Evolutionary conservation across 1,140 invertebrate genomes (phyloP), one percentile per base, ranked within the genome.

Genomic region (Cataglyphis hispanica): DNA sequence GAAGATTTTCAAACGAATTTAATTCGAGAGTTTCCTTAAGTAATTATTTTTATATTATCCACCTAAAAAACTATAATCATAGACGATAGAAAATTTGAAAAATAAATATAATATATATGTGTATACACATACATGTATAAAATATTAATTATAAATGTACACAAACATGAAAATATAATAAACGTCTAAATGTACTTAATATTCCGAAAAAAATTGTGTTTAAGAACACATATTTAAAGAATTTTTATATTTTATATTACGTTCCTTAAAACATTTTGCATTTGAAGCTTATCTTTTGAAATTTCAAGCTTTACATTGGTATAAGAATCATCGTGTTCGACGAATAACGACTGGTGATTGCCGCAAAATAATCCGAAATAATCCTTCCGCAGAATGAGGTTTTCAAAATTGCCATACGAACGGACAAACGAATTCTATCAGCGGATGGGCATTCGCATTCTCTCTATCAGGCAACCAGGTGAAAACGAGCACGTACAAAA

Each of bases 401-500:
- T 78, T 43, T 69, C n/a, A 19, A 25, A 69, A 46, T 27, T 37
- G 34, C 34, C 34, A 25, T 80, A 27, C 40, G 27, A 81, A 72
- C 81, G 72, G 74, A 56, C 46, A 37, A 50, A 67, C 64, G 70
- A 70, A 66, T 69, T 56, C 19, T 58, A 67, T 43, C 72, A 53
- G 60, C 53, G 61, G 61, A 16, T 37, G 37, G 11, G 69, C 76
- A 16, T 50, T 53, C 56, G 67, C 74, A 64, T 87, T 80, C 25
- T 60, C 43, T 56, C 53, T 83, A 72, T 43, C 69, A 75, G 22
- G 75, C 70, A 89, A 63, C 75, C 85, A 84, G 89, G 69, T 87
- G 85, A 89, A 81, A 81, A 89, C 53, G 74, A 81, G 67, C 80
- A 80, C 78, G 58, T 87, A 86, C 25, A 72, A 58, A 89, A 86